Percentiles rank a stretch among this genome's conserved stretches.
Evolutionary conservation across 2,797 vertebrate genomes (phyloP).

Genomic region (Gambusia yucatana): DNA sequence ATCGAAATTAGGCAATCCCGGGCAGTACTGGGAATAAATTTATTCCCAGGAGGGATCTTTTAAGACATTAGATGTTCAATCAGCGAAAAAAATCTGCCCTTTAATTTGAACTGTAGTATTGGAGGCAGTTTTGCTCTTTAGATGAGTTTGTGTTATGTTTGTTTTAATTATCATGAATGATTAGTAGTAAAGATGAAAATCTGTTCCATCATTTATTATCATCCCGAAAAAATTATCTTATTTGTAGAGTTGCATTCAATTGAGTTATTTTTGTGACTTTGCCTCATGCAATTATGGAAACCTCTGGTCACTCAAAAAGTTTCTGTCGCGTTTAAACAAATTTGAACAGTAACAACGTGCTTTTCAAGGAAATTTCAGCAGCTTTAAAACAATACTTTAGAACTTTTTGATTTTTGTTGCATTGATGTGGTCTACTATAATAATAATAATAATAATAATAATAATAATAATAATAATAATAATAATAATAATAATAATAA

Average conservation of each 20-base stretch:
- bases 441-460: no score
- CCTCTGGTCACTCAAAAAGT: not conserved
- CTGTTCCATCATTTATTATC: not conserved
- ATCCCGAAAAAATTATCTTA: not conserved
- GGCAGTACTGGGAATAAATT: no score
- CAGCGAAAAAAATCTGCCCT: not conserved
- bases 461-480: slow-evolving; percentile 10
- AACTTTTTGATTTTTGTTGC: not conserved
- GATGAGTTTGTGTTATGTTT: not conserved
- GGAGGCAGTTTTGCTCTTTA: not conserved
- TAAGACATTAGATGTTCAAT: not conserved
- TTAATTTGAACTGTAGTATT: not conserved
- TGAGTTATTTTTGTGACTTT: not conserved
- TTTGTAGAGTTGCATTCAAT: not conserved
- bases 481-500: slow-evolving; percentile 25
- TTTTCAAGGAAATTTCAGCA: not conserved
- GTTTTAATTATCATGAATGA: not conserved
- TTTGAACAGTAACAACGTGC: not conserved
- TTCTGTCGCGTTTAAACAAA: not conserved
- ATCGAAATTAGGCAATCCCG: not conserved
- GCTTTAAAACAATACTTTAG: not conserved
- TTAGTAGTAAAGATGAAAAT: not conserved
- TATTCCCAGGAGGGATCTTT: not conserved
- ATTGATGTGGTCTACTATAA: not conserved
- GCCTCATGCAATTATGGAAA: not conserved